phyloP scores from a whole-genome alignment of 1,140 invertebrate genomes.

The Planococcus citri region DNA sequence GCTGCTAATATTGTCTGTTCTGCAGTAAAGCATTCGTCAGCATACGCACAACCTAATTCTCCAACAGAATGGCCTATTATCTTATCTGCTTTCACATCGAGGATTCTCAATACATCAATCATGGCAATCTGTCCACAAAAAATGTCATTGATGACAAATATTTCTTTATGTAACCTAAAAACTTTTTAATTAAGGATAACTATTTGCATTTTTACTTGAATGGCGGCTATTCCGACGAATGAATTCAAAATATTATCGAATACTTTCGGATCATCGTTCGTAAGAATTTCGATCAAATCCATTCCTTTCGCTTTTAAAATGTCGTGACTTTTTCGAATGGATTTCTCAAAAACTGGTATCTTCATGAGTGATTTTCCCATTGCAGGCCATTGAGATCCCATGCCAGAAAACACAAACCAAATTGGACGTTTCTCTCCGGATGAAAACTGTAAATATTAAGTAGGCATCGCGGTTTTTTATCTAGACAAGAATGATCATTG shows the following conservation, averaged over 20 bases:
- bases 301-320: conserved; percentile 43
- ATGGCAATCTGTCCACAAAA: conserved; percentile 60
- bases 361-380: conserved; percentile 49
- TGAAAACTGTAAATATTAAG: conserved; percentile 23
- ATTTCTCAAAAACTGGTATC: conserved; percentile 49
- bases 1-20: conserved; percentile 50
- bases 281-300: conserved; percentile 48
- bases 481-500: too few species aligned
- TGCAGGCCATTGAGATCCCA: conserved; percentile 52
- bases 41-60: conserved; percentile 54
- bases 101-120: conserved; percentile 44
- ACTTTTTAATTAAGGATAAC: too few species aligned
- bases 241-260: conserved; percentile 48
- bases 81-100: conserved; percentile 47
- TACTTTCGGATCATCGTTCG: conserved; percentile 41
- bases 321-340: conserved; percentile 44
- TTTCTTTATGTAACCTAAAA: too few species aligned
- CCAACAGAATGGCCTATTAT: conserved; percentile 57
- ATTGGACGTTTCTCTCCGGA: conserved; percentile 18
- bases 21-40: conserved; percentile 49
- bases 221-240: conserved; percentile 61
- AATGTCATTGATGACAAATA: too few species aligned
- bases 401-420: conserved; percentile 46
- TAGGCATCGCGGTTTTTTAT: too few species aligned
- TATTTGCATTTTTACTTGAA: conserved; percentile 63